phyloP scores from a whole-genome alignment of 2,888 invertebrate species.

The Ectemnius continuus region DNA sequence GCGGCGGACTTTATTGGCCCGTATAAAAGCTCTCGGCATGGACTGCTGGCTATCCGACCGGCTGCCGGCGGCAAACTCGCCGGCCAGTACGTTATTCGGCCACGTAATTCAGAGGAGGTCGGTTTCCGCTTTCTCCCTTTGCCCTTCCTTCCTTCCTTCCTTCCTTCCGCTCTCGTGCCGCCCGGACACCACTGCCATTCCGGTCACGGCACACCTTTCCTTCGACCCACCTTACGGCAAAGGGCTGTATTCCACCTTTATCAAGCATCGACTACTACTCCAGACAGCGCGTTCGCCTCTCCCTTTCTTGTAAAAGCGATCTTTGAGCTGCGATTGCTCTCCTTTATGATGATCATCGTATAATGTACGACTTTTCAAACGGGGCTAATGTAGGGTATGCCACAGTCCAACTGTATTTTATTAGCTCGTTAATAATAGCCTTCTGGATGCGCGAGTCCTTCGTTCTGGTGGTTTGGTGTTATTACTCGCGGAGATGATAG shows the following conservation, averaged over 20 bases:
- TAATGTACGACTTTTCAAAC: too few relatives aligned
- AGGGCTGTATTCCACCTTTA: too few relatives aligned
- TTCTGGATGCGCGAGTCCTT: not conserved
- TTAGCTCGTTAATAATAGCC: conserved; percentile 1
- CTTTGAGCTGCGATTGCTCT: too few relatives aligned
- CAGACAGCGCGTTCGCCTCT: too few relatives aligned
- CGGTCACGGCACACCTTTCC: conserved; percentile 9
- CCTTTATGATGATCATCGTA: too few relatives aligned
- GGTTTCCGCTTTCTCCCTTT: conserved; percentile 14
- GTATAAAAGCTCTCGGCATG: conserved; percentile 48
- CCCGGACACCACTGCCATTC: conserved; percentile 18
- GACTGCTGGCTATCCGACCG: conserved; percentile 24
- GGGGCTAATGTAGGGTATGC: too few relatives aligned
- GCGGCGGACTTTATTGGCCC: conserved; percentile 51
- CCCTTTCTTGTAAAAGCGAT: too few relatives aligned
- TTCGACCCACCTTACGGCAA: not conserved
- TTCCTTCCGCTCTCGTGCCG: conserved; percentile 13
- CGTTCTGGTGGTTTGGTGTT: not conserved
- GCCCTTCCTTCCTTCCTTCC: conserved; percentile 14
- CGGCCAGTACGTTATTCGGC: conserved; percentile 39
- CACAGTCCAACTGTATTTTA: not conserved
- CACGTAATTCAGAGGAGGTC: conserved; percentile 52
- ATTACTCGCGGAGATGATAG: conserved; percentile 3
- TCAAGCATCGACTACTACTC: too few relatives aligned
- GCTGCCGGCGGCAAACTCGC: conserved; percentile 14